A percentile compares a stretch with the other conserved stretches of the same genome.
phyloP scores from a whole-genome alignment of 37 sponge, comb jelly and placozoan genomes.

The Cladorhizidae sp. region DNA sequence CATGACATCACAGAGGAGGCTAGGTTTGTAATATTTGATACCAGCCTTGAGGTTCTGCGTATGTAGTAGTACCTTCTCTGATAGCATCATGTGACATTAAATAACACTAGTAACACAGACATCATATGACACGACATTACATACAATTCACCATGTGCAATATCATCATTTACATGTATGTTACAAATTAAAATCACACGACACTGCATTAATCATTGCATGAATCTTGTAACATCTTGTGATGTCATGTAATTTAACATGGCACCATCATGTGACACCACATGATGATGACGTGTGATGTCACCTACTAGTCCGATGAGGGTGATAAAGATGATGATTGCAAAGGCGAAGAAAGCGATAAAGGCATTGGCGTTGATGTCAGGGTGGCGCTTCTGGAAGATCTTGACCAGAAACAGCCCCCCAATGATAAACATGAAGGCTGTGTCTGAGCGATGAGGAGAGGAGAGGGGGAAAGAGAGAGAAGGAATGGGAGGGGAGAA shows the following conservation, averaged over 20 bases:
- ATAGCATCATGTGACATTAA: slow-evolving; percentile 1
- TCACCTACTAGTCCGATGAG: slow-evolving; percentile 78
- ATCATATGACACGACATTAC: not conserved
- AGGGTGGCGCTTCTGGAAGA: slow-evolving; percentile 93
- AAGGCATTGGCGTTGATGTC: slow-evolving; percentile 87
- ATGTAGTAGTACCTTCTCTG: no score
- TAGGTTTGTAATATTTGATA: no score
- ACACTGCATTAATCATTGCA: no score
- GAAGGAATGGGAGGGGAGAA: not conserved
- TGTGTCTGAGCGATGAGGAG: slow-evolving; percentile 73
- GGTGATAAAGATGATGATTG: slow-evolving; percentile 81
- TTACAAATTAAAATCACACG: no score
- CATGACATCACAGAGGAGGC: no score
- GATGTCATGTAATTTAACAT: no score
- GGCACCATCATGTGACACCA: no score
- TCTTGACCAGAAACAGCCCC: slow-evolving; percentile 73
- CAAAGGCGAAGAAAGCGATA: slow-evolving; percentile 86
- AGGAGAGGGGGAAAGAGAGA: not conserved
- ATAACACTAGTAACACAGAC: not conserved
- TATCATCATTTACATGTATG: no score
- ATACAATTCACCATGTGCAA: no score
- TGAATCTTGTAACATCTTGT: no score
- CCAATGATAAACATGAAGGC: slow-evolving; percentile 97
- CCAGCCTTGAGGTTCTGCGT: no score
- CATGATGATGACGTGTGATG: no score